Evolutionary conservation across 2,113 vertebrate genomes (phyloP), one percentile per base, ranked within the genome.

Genomic region (Oryzias curvinotus): DNA sequence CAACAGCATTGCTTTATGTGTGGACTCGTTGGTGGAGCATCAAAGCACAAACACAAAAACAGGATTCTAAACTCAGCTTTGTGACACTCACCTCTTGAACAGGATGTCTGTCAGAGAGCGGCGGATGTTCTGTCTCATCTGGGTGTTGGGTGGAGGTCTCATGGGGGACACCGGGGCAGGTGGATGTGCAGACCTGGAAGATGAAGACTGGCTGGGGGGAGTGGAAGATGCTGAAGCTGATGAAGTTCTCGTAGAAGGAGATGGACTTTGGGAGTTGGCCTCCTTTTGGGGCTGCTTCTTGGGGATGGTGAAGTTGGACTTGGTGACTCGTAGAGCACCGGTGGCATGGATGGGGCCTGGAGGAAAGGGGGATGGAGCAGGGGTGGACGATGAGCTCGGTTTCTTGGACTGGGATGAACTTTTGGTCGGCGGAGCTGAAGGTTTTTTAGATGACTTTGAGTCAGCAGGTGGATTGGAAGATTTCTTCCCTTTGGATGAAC

Each of bases 111-210:
- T 99, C 51, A 99, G 86, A 0, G 97, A 98, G 26, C 97, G 94
- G 3, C 96, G 93, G 77, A 99, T 98, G 68, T 99, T 99, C 75
- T 97, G 94, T 30, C 97, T 94, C 77, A 99, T 99, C 87, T 98
- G 97, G 25, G 94, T 95, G 84, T 98, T 98, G 57, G 95, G 92
- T 6, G 94, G 95, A 7, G 94, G 95, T 0, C 93, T 89, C 28
- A 88, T 85, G 2, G 83, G 26, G 0, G 90, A 45, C 17, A 1
- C 62, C 1, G 86, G n/a, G 7, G 86, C 68, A 3, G 75, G 48
- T 3, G 85, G 78, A 57, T 48, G 89, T 18, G 14, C 10, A 4
- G 90, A 55, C 65, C 91, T 90, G 44, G 92, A 76, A 0, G 64
- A 48, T 0, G 79, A 73, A 14, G 84, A 73, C 53, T 80, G 41